Percentiles rank a stretch among this genome's conserved stretches.
Evolutionary conservation across 2,797 vertebrate species (phyloP).

Genomic region (Propithecus deckenii): DNA sequence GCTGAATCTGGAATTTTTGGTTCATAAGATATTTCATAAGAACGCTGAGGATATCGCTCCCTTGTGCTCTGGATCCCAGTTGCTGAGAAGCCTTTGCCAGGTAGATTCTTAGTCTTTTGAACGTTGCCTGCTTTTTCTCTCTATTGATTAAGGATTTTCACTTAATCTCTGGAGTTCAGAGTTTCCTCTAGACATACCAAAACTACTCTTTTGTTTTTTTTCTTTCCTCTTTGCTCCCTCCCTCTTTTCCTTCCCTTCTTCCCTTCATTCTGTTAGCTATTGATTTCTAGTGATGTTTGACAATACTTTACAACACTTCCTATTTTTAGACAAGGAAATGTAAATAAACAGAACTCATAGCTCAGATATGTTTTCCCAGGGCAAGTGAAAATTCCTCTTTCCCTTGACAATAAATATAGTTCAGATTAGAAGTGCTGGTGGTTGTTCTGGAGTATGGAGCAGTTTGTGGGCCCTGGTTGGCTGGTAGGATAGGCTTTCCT

Average conservation of each 20-base stretch:
- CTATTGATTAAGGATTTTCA: background rate
- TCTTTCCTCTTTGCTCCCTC: background rate
- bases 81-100: too few relatives aligned
- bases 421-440: background rate
- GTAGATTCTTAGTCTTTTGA: too few relatives aligned
- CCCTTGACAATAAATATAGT: background rate
- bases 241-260: background rate
- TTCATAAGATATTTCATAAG: too few relatives aligned
- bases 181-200: background rate
- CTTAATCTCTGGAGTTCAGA: background rate
- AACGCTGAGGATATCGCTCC: too few relatives aligned
- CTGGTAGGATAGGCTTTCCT: background rate
- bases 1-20: too few relatives aligned
- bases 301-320: background rate
- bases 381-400: background rate
- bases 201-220: background rate
- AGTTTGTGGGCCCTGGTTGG: background rate
- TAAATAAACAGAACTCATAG: background rate
- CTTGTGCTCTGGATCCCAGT: too few relatives aligned
- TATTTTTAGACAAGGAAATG: background rate
- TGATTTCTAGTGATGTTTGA: background rate
- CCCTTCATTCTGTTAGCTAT: background rate
- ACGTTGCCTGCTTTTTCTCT: too few relatives aligned
- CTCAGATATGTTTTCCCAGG: background rate
- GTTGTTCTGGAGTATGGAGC: background rate